Evolutionary conservation across 2,888 invertebrate species (phyloP), one percentile per base, ranked within the genome.

Genomic region (Sinelater perroti): DNA sequence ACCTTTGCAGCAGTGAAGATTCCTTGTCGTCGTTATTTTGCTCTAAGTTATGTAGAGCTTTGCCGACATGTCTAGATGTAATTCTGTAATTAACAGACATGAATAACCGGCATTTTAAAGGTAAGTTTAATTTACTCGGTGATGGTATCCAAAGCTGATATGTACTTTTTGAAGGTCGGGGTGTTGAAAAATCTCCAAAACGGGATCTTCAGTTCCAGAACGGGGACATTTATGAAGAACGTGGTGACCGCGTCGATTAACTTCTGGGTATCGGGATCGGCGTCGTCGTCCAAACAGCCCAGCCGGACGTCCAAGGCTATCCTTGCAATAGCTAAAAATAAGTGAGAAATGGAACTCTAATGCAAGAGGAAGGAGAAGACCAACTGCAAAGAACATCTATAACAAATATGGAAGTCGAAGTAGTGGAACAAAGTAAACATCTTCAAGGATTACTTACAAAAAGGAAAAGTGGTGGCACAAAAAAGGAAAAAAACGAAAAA

Each of bases 181-280:
- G 88, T 87, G 3, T 81, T 83, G 69, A 86, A 85, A 1, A 87
- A 65, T 67, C 83, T 81, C 88, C 88, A 88, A 79, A 87, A 85
- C 0, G 88, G 88, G 3, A 87, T 82, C 58, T 84, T 81, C 8
- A 88, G 75, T 67, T 88, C 88, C 51, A 88, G 72, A 42, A 85
- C 79, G 0, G 85, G 86, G 0, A 88, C 87, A 63, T 85, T 85
- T 2, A 85, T 74, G 70, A 88, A 85, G 71, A 88, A 88, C 0
- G 84, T 85, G 59, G 84, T 84, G 0, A 88, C 86, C 0, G 88
- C 87, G 61, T 87, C 82, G 5, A 88, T 88, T 4, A 88, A 76
- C 38, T 77, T 76, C 72, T 87, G 86, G 1, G 86, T 86, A 56
- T 87, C 85, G 0, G 70, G 65, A 8, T 81, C 78, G 53, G 82